phyloP scores from a whole-genome alignment of 2,888 invertebrate species.

The Brachynemurus nebulosus region DNA sequence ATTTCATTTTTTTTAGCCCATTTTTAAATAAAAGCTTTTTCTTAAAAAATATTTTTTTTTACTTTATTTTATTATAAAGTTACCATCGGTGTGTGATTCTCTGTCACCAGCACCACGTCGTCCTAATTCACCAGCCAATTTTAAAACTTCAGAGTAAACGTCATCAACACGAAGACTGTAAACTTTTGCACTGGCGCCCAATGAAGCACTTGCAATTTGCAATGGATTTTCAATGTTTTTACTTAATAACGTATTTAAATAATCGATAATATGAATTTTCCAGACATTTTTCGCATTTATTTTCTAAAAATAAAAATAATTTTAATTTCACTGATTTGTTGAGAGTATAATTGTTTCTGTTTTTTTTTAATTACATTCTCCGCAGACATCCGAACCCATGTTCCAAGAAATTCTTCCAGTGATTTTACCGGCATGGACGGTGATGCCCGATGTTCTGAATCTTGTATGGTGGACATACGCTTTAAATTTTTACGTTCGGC shows the following conservation, averaged over 20 bases:
- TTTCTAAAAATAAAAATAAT: slow-evolving; percentile 43
- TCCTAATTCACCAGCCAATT: slow-evolving; percentile 56
- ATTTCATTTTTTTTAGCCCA: too few relatives aligned
- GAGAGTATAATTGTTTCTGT: neutral
- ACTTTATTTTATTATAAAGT: too few relatives aligned
- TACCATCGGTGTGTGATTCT: too few relatives aligned
- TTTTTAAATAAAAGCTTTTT: too few relatives aligned
- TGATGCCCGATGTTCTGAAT: slow-evolving; percentile 20
- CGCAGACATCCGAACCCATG: slow-evolving; percentile 62
- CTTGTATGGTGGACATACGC: slow-evolving; percentile 21
- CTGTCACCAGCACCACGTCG: slow-evolving; percentile 30
- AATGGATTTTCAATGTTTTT: slow-evolving; percentile 54
- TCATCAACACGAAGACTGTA: slow-evolving; percentile 80
- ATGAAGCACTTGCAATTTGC: slow-evolving; percentile 69
- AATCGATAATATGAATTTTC: slow-evolving; percentile 73
- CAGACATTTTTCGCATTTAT: slow-evolving; percentile 83
- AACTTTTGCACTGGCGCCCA: slow-evolving; percentile 81
- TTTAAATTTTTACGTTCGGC: slow-evolving; percentile 32
- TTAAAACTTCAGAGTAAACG: slow-evolving; percentile 64
- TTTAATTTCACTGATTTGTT: neutral
- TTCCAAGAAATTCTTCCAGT: slow-evolving; percentile 52
- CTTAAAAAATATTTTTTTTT: too few relatives aligned
- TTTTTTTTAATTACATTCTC: slow-evolving; percentile 49
- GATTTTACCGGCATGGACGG: slow-evolving; percentile 29
- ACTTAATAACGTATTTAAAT: slow-evolving; percentile 61